A percentile compares a stretch with the other conserved stretches of the same genome.
Evolutionary conservation across 2,113 vertebrate genomes (phyloP).

Genomic region (Pangasianodon gigas): DNA sequence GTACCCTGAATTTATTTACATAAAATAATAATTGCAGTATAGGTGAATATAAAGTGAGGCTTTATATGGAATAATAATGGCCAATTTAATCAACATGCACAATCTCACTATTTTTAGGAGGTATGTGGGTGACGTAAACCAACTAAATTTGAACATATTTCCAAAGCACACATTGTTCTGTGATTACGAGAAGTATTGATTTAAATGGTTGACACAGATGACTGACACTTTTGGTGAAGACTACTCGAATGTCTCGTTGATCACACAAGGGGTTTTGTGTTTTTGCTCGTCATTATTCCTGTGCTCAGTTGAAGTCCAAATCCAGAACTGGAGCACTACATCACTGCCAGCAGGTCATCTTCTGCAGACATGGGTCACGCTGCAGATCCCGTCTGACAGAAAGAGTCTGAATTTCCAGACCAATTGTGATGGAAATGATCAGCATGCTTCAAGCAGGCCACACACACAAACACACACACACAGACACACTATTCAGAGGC

Average conservation of each 20-base stretch:
- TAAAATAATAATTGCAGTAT: neutral
- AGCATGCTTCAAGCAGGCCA: constrained; percentile 37
- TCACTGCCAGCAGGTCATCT: neutral
- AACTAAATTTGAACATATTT: neutral
- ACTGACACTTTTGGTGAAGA: neutral
- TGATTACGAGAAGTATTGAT: neutral
- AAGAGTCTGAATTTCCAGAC: constrained; percentile 59
- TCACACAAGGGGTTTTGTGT: neutral
- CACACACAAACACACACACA: constrained; percentile 20
- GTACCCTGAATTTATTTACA: neutral
- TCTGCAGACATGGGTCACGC: constrained; percentile 26
- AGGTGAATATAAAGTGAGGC: neutral
- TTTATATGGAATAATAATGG: neutral
- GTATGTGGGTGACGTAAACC: neutral
- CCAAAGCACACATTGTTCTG: neutral
- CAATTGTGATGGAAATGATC: constrained; percentile 66
- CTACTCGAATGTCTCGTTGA: neutral
- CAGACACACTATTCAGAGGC: constrained; percentile 3
- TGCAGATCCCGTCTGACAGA: constrained; percentile 35
- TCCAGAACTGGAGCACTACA: neutral
- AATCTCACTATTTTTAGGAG: neutral
- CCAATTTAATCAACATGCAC: no score
- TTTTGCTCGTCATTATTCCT: neutral
- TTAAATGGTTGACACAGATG: neutral
- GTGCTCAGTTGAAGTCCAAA: neutral